Conservation (phyloP, 2,888 invertebrate genomes). For the Temnothorax rugatulus region DNA sequence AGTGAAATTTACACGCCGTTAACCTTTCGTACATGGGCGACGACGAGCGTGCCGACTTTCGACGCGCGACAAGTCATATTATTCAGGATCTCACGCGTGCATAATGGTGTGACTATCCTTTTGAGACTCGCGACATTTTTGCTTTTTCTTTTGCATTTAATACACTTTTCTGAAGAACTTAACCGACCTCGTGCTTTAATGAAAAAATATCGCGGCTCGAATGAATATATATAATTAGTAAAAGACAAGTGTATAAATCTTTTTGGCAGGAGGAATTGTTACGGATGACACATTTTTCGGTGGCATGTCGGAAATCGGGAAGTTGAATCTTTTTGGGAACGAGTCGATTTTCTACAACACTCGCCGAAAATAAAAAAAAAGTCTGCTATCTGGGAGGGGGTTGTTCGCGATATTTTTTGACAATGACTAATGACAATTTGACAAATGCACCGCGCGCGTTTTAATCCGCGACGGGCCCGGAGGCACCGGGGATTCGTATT, state of each 20-base stretch:
- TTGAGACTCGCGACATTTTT: not conserved
- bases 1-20: conserved; percentile 55
- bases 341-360: not conserved
- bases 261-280: not conserved
- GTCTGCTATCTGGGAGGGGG: not conserved
- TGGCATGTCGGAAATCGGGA: not conserved
- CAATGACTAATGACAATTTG: conserved; percentile 51
- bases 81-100: conserved; percentile 3
- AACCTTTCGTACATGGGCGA: conserved; percentile 25
- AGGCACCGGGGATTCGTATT: conserved; percentile 67
- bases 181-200: not conserved
- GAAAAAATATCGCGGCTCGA: not conserved
- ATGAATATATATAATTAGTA: conserved; percentile 1
- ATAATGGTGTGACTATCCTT: not conserved
- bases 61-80: conserved; percentile 10
- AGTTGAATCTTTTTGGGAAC: conserved; percentile 3
- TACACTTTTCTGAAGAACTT: not conserved
- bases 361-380: conserved; percentile 2
- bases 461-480: conserved; percentile 61
- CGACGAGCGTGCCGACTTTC: conserved; percentile 7
- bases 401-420: conserved; percentile 28
- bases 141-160: not conserved
- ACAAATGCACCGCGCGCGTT: conserved; percentile 70
- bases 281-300: not conserved
- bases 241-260: not conserved